A percentile compares a stretch with the other conserved stretches of the same genome.
Conservation (phyloP, 2,888 invertebrate species). For the Gari tellinella region DNA sequence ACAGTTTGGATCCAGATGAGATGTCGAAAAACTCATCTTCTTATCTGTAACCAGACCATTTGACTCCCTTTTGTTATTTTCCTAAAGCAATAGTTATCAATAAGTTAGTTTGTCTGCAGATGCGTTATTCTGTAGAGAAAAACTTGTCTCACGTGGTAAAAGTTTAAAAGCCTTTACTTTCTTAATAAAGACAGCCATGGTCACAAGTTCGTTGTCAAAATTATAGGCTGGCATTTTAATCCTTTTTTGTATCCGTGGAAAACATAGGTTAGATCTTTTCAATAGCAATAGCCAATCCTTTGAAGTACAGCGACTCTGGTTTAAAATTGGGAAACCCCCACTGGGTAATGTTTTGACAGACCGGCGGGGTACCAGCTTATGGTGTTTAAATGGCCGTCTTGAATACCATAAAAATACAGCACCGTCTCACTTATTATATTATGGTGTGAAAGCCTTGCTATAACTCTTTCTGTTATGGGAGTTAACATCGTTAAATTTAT, state of each 20-base stretch:
- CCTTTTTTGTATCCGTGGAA: constrained; percentile 32
- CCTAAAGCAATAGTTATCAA: too few species aligned
- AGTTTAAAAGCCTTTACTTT: too few species aligned
- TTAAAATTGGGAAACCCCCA: constrained; percentile 18
- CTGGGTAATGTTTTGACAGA: constrained; percentile 27
- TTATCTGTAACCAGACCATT: too few species aligned
- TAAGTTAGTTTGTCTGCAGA: too few species aligned
- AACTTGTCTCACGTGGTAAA: too few species aligned
- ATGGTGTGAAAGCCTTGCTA: constrained; percentile 33
- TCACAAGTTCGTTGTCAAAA: constrained; percentile 37
- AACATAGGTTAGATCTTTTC: constrained; percentile 40
- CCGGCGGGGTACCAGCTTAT: constrained; percentile 42
- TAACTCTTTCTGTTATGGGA: constrained; percentile 13
- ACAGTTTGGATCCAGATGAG: too few species aligned
- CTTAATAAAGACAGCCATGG: constrained; percentile 29
- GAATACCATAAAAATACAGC: constrained; percentile 53
- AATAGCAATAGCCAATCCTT: constrained; percentile 7
- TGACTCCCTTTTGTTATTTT: too few species aligned
- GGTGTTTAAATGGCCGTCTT: constrained; percentile 45
- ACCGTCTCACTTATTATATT: constrained; percentile 43
- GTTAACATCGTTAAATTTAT: constrained; percentile 45
- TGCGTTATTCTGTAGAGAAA: too few species aligned
- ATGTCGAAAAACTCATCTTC: too few species aligned
- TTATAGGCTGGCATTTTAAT: constrained; percentile 28
- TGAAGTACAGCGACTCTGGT: constrained; percentile 42